phyloP scores from a whole-genome alignment of 2,113 vertebrate genomes.

The Microtus ochrogaster region DNA sequence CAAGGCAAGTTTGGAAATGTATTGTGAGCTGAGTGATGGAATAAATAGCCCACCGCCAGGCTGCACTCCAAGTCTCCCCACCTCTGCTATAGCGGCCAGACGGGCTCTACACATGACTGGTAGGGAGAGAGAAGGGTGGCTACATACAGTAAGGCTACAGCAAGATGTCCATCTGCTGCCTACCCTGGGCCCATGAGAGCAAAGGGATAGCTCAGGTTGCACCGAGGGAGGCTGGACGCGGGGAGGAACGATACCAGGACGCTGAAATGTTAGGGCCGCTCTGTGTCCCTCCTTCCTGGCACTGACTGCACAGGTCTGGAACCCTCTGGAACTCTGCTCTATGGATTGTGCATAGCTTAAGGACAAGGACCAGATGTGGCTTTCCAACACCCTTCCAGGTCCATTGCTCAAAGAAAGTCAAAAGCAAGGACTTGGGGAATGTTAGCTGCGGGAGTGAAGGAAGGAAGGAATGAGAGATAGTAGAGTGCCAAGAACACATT shows the following conservation, averaged over 20 bases:
- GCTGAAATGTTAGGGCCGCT: background rate
- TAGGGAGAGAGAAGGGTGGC: background rate
- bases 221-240: background rate
- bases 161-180: background rate
- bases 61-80: conserved; percentile 36
- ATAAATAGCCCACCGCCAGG: conserved; percentile 51
- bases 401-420: background rate
- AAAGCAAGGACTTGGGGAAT: background rate
- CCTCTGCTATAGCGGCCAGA: background rate
- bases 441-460: background rate
- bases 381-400: background rate
- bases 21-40: conserved; percentile 67
- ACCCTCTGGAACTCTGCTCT: background rate
- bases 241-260: background rate
- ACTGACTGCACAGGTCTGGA: background rate
- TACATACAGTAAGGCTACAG: background rate
- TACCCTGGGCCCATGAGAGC: background rate
- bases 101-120: background rate
- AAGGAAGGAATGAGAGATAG: background rate
- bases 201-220: background rate
- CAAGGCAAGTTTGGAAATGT: conserved; percentile 58
- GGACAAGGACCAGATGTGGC: background rate
- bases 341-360: background rate
- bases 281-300: background rate
- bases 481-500: background rate